Percentiles rank a stretch among this genome's conserved stretches.
phyloP scores from a whole-genome alignment of 2,797 vertebrate species.

The Numenius phaeopus region DNA sequence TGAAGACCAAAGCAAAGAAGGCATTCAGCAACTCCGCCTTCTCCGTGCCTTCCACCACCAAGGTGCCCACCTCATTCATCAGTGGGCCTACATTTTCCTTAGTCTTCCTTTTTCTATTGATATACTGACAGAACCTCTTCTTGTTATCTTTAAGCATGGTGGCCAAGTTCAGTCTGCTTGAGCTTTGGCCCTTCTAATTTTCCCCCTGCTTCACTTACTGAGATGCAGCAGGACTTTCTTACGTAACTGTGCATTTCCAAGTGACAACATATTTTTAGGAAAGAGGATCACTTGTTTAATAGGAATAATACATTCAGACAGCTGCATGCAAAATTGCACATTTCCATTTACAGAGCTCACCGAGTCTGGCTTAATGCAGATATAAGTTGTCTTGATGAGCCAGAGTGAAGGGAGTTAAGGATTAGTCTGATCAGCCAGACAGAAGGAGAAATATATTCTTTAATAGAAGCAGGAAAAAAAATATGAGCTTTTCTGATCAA shows the following conservation, averaged over 20 bases:
- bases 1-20: too few relatives aligned
- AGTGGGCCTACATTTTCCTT: too few relatives aligned
- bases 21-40: too few relatives aligned
- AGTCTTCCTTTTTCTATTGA: too few relatives aligned
- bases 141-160: too few relatives aligned
- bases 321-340: neutral
- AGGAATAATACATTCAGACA: neutral
- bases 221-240: neutral
- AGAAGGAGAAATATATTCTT: neutral
- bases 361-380: neutral
- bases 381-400: neutral
- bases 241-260: neutral
- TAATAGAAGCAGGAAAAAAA: neutral
- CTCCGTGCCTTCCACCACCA: too few relatives aligned
- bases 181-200: too few relatives aligned
- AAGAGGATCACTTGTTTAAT: neutral
- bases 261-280: neutral
- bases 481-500: neutral
- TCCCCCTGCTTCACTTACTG: neutral
- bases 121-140: too few relatives aligned
- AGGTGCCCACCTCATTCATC: too few relatives aligned
- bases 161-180: too few relatives aligned
- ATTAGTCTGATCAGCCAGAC: neutral
- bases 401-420: neutral
- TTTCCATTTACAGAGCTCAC: conserved; percentile 5